A percentile compares a stretch with the other conserved stretches of the same genome.
Evolutionary conservation across 2,888 invertebrate genomes (phyloP).

Genomic region (Tenthredo mesomela): DNA sequence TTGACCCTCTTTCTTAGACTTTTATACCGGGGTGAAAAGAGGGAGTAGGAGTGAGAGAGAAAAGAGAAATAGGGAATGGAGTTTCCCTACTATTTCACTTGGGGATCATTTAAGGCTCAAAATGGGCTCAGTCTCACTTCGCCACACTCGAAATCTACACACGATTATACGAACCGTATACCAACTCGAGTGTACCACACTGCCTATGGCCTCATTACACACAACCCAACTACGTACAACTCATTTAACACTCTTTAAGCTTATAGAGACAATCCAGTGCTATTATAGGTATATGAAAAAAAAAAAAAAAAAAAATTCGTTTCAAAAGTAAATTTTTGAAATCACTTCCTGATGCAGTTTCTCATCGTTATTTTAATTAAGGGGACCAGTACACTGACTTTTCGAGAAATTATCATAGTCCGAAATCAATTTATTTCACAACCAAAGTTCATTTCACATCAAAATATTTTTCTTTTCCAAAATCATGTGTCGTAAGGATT

Average conservation of each 20-base stretch:
- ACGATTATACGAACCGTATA: conserved; percentile 26
- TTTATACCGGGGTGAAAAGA: background rate
- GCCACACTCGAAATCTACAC: conserved; percentile 19
- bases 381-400: too few species aligned
- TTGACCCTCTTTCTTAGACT: background rate
- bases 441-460: too few species aligned
- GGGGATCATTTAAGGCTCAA: conserved; percentile 55
- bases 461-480: too few species aligned
- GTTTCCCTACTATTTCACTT: conserved; percentile 10
- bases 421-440: too few species aligned
- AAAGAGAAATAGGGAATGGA: background rate
- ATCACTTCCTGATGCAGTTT: too few species aligned
- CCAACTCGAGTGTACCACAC: conserved; percentile 40
- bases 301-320: too few species aligned
- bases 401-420: too few species aligned
- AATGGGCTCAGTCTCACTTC: conserved; percentile 53
- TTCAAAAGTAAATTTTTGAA: too few species aligned
- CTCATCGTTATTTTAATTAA: too few species aligned
- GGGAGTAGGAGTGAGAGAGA: background rate
- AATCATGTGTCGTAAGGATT: too few species aligned
- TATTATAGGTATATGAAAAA: too few species aligned
- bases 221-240: conserved; percentile 23
- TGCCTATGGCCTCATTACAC: conserved; percentile 31
- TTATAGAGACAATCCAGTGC: background rate
- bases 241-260: conserved; percentile 2